phyloP scores from a whole-genome alignment of 2,797 vertebrate genomes.

The Melanotaenia nigrans region DNA sequence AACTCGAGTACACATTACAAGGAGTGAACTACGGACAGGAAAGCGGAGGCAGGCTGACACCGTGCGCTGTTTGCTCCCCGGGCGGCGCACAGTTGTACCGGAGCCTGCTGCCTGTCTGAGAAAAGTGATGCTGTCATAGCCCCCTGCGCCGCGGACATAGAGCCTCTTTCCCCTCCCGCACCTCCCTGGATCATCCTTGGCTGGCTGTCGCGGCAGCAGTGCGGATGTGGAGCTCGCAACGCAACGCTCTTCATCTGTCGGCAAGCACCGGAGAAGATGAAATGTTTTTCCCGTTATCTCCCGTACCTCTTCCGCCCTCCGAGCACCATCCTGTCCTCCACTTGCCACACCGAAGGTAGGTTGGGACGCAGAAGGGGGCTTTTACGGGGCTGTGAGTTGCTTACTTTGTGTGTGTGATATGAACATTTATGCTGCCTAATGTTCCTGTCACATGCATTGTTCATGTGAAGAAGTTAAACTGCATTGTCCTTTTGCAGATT shows the following conservation, averaged over 20 bases:
- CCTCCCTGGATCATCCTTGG: slow-evolving; percentile 34
- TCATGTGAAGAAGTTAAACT: slow-evolving; percentile 65
- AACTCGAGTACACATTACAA: slow-evolving; percentile 19
- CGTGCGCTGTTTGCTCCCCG: slow-evolving; percentile 44
- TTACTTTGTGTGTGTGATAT: slow-evolving; percentile 67
- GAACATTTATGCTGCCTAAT: slow-evolving; percentile 35
- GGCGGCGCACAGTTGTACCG: slow-evolving; percentile 48
- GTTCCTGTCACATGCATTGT: slow-evolving; percentile 20
- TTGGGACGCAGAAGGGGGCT: slow-evolving; percentile 58
- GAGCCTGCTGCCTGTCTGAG: slow-evolving; percentile 46
- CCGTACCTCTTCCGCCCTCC: slow-evolving; percentile 95
- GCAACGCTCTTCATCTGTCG: slow-evolving; percentile 70
- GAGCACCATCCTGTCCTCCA: slow-evolving; percentile 92
- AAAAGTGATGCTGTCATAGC: slow-evolving; percentile 81
- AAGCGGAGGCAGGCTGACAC: slow-evolving; percentile 51
- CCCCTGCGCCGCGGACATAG: slow-evolving; percentile 70
- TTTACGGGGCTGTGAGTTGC: slow-evolving; percentile 60
- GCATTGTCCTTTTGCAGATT: slow-evolving; percentile 34
- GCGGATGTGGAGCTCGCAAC: slow-evolving; percentile 82
- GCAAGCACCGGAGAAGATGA: slow-evolving; percentile 87
- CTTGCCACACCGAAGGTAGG: slow-evolving; percentile 97
- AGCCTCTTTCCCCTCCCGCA: slow-evolving; percentile 57
- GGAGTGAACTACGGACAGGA: slow-evolving; percentile 30
- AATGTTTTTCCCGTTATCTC: slow-evolving; percentile 97
- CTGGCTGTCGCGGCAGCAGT: slow-evolving; percentile 74